Percentiles rank a stretch among this genome's conserved stretches.
phyloP scores from a whole-genome alignment of 2,888 invertebrate species.

The Willowsia nigromaculata region DNA sequence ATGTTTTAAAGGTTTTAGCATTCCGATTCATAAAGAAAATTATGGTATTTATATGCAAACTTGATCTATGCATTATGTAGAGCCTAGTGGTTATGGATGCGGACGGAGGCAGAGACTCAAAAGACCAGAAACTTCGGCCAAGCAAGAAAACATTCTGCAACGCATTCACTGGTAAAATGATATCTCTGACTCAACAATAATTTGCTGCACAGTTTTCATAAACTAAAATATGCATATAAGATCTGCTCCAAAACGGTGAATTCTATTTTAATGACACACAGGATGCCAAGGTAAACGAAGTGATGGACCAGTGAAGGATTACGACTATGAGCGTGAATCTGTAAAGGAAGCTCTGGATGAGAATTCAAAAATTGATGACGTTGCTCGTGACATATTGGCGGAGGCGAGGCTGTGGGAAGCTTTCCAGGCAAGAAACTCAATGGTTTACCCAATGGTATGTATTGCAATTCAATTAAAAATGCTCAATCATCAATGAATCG shows the following conservation, averaged over 20 bases:
- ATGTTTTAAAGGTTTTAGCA: too few species aligned
- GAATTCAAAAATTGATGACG: conserved; percentile 83
- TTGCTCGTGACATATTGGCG: conserved; percentile 89
- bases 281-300: conserved; percentile 74
- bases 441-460: conserved; percentile 64
- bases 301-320: conserved; percentile 65
- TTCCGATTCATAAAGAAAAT: too few species aligned
- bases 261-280: too few species aligned
- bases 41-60: too few species aligned
- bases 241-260: too few species aligned
- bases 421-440: conserved; percentile 83
- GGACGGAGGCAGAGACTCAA: conserved; percentile 64
- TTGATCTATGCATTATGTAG: conserved; percentile 58
- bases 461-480: not conserved
- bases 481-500: not conserved
- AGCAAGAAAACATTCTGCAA: conserved; percentile 92
- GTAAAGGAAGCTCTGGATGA: conserved; percentile 53
- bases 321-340: conserved; percentile 68
- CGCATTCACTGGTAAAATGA: conserved; percentile 89
- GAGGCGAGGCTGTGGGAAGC: conserved; percentile 90
- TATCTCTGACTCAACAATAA: too few species aligned
- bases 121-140: conserved; percentile 70
- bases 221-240: too few species aligned
- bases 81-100: conserved; percentile 74
- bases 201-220: too few species aligned